Percentiles rank a stretch among this genome's conserved stretches.
phyloP scores from a whole-genome alignment of 2,113 vertebrate species.

The Pica pica region DNA sequence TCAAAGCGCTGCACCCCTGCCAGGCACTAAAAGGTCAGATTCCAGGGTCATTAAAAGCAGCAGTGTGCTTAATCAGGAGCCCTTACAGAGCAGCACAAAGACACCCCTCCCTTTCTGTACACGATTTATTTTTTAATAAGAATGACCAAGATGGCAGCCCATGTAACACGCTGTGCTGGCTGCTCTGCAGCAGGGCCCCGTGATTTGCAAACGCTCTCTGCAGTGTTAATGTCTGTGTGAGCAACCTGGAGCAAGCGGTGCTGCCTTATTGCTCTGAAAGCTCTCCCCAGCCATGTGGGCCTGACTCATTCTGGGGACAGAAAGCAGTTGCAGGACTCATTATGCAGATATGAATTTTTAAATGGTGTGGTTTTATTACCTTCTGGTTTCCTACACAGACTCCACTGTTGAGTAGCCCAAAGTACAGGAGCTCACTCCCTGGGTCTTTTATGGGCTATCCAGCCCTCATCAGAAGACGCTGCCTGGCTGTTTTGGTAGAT shows the following conservation, averaged over 20 bases:
- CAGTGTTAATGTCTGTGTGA: not conserved
- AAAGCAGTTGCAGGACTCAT: not conserved
- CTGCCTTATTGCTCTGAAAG: not conserved
- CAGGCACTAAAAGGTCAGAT: not conserved
- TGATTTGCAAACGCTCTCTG: not conserved
- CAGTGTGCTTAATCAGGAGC: not conserved
- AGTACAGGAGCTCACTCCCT: not conserved
- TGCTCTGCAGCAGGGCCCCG: not conserved
- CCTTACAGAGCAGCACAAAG: not conserved
- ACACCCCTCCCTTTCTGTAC: not conserved
- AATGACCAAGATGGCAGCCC: not conserved
- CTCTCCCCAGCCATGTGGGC: not conserved
- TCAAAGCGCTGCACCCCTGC: not conserved
- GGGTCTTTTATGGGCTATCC: not conserved
- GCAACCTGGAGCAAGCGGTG: not conserved
- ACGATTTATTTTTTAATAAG: conserved; percentile 16
- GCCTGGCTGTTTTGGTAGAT: not conserved
- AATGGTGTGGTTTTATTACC: not conserved
- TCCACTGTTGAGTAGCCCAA: not conserved
- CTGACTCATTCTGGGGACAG: not conserved
- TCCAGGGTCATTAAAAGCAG: not conserved
- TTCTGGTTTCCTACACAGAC: not conserved
- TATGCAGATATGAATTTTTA: conserved; percentile 13
- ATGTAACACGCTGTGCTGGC: not conserved
- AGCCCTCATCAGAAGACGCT: not conserved